Percentiles rank a stretch among this genome's conserved stretches.
Evolutionary conservation across 2,888 invertebrate species (phyloP).

Genomic region (Plagodis pulveraria): DNA sequence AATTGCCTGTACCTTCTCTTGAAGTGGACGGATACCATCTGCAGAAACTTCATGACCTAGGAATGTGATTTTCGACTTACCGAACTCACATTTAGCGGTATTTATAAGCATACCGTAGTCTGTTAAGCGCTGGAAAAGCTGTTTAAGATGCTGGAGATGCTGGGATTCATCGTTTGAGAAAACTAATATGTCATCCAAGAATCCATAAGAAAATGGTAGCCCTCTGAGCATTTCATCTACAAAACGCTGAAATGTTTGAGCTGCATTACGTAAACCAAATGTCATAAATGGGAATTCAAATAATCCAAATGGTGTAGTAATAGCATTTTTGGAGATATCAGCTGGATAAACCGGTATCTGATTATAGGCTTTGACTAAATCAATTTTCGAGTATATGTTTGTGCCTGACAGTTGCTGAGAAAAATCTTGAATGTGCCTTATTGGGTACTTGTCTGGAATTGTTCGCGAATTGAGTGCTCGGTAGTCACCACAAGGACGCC

Average conservation of each 20-base stretch:
- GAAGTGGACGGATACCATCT: slow-evolving; percentile 14
- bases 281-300: slow-evolving; percentile 59
- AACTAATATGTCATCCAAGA: slow-evolving; percentile 9
- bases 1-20: slow-evolving; percentile 14
- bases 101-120: slow-evolving; percentile 10
- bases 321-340: slow-evolving; percentile 56
- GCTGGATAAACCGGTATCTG: slow-evolving; percentile 55
- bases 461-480: slow-evolving; percentile 49
- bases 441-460: slow-evolving; percentile 50
- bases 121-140: slow-evolving; percentile 6
- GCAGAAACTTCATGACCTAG: slow-evolving; percentile 28
- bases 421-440: slow-evolving; percentile 27
- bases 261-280: slow-evolving; percentile 40
- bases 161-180: neutral
- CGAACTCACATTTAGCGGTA: slow-evolving; percentile 10
- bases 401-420: slow-evolving; percentile 14
- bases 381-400: slow-evolving; percentile 30
- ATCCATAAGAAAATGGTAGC: slow-evolving; percentile 23
- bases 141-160: slow-evolving; percentile 7
- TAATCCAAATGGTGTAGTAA: slow-evolving; percentile 41
- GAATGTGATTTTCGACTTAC: slow-evolving; percentile 23
- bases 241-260: slow-evolving; percentile 33
- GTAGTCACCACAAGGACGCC: slow-evolving; percentile 59
- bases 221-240: slow-evolving; percentile 22
- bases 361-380: slow-evolving; percentile 50